phyloP scores from a whole-genome alignment of 1,140 invertebrate species.

The Musca domestica region DNA sequence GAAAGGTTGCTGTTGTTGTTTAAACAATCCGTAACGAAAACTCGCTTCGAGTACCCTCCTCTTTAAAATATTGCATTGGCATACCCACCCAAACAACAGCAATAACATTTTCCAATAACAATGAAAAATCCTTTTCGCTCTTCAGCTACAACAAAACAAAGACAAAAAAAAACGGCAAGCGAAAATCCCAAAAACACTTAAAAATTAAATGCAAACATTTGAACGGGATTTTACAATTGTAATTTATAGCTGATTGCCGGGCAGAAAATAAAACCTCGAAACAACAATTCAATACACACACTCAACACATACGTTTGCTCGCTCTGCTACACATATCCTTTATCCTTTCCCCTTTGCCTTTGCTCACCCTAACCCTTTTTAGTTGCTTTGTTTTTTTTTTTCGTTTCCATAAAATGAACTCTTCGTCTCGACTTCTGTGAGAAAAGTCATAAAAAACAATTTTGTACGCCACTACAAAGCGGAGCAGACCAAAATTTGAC shows the following conservation, averaged over 20 bases:
- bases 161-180: neutral
- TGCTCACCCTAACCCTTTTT: no score
- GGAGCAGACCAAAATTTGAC: slow-evolving; percentile 54
- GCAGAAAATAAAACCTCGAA: no score
- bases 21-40: no score
- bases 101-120: slow-evolving; percentile 1
- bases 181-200: slow-evolving; percentile 11
- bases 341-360: no score
- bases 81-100: neutral
- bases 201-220: slow-evolving; percentile 10
- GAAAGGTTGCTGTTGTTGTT: neutral
- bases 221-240: slow-evolving; percentile 16
- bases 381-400: neutral
- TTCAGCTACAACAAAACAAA: neutral
- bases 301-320: slow-evolving; percentile 8
- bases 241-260: slow-evolving; percentile 20
- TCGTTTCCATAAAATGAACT: neutral
- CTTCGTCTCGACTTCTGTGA: neutral
- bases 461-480: slow-evolving; percentile 54
- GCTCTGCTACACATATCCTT: no score
- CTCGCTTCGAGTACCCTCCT: no score
- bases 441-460: slow-evolving; percentile 48
- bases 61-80: neutral
- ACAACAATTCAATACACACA: no score
- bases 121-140: neutral